Base-by-base conservation (phyloP, 2,888 invertebrate species). In the Agrotis ipsilon region DNA sequence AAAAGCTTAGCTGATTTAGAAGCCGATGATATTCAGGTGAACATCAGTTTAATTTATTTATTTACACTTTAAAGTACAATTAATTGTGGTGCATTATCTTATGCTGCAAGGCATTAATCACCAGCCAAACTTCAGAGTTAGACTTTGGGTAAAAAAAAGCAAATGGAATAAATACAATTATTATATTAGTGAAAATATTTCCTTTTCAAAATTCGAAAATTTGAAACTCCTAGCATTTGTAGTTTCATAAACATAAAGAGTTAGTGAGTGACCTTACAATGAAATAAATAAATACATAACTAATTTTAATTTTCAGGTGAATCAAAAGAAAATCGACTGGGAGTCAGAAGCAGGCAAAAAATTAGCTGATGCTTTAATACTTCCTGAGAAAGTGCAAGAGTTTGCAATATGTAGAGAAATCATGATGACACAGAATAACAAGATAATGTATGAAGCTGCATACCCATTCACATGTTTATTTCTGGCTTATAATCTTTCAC, bases 321-420 rank as follows among this genome's bases (percentile, higher is more conserved):
- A 97, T 57, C 96, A 97, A 73, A 96, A 97, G 78, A 89, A 94
- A 63, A 94, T 98, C 0, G 94, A 97, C 82, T 98, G 98, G 97
- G 94, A 94, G 48, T 95, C 97, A 0, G 96, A 97, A 70, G 96
- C 95, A 70, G 98, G 97, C 0, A 91, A 96, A 81, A 91, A 97
- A 68, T 94, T 98, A 57, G 92, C 97, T 62, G 93, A 98, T 18
- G 97, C 98, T 0, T 88, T 98, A 43, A 91, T 98, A 4, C 89
- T 98, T n/a, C 97, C 98, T 18, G 98, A 98, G 77, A 97, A 97
- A 76, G 98, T 98, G 14, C 97, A 98, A 90, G 96, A 98, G 74
- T 98, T 98, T 95, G 98, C 97, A 1, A 97, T 98, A 39, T 98
- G 98, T 70, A 96, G 97, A 82, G 97, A 98, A 91, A 96, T 98